phyloP scores from a whole-genome alignment of 35 echinoderm and acorn worm genomes.

The Holothuria glaberrima region DNA sequence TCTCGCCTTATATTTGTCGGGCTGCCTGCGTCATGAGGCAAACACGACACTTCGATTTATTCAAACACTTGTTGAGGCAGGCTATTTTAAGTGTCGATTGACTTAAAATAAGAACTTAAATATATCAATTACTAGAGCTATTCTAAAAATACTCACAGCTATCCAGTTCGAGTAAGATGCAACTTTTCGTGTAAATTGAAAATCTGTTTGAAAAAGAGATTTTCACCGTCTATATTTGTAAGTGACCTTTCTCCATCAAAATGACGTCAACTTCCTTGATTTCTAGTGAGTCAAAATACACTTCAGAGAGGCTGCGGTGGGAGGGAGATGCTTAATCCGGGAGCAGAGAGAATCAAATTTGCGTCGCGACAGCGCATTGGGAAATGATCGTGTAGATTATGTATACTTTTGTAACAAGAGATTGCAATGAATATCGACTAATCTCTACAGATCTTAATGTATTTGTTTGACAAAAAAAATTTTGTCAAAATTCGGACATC shows the following conservation, averaged over 20 bases:
- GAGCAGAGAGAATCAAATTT: no score
- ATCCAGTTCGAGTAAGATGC: background rate
- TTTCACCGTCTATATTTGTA: background rate
- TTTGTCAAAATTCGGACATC: no score
- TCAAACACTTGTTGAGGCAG: constrained; percentile 21
- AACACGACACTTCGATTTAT: background rate
- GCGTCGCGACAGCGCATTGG: no score
- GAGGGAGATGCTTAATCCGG: no score
- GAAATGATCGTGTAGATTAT: no score
- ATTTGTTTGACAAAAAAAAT: no score
- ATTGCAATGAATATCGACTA: no score
- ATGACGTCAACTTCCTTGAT: constrained; percentile 12
- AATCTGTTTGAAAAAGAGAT: constrained; percentile 4
- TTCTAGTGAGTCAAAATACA: background rate
- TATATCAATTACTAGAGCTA: constrained; percentile 18
- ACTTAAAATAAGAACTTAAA: constrained; percentile 11
- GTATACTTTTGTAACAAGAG: no score
- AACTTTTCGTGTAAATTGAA: constrained; percentile 6
- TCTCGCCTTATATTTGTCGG: background rate
- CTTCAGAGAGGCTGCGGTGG: no score
- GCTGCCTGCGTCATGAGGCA: constrained; percentile 2
- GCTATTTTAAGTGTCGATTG: constrained; percentile 24
- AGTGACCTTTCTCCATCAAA: background rate
- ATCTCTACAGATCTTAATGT: no score
- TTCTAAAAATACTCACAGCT: constrained; percentile 5